Conservation (phyloP, 2,888 invertebrate genomes). For the Calameuta pallipes region DNA sequence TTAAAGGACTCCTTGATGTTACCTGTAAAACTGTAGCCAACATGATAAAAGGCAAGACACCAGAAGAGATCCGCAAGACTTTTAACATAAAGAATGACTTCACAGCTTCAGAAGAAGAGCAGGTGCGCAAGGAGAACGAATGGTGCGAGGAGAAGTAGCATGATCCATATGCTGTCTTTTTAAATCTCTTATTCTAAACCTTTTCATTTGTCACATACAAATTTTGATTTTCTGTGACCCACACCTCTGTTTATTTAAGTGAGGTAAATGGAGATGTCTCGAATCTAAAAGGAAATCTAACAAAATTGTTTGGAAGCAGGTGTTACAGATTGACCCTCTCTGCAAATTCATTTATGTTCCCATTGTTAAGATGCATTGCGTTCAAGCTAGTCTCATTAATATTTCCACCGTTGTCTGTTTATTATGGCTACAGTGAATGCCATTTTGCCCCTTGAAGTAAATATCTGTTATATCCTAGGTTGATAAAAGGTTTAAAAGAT, state of each 20-base stretch:
- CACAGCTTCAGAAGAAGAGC: constrained; percentile 95
- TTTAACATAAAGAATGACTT: constrained; percentile 98
- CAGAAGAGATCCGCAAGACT: constrained; percentile 95
- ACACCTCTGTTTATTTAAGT: background rate
- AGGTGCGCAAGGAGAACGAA: constrained; percentile 96
- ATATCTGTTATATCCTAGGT: background rate
- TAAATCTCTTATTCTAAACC: background rate
- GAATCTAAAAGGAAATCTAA: background rate
- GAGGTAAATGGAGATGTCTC: background rate
- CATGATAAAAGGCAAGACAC: constrained; percentile 99
- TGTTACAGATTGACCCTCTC: background rate
- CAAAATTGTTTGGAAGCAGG: background rate
- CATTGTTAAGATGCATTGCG: background rate
- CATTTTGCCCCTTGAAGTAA: background rate
- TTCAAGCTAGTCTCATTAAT: background rate
- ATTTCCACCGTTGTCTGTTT: background rate
- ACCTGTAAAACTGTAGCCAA: constrained; percentile 99
- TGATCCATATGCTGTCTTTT: background rate
- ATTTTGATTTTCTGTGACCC: background rate
- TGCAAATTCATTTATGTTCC: background rate
- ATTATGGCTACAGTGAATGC: background rate
- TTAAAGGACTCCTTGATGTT: constrained; percentile 94
- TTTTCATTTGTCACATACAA: background rate
- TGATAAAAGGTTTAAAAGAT: background rate
- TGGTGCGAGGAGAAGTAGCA: constrained; percentile 90